Evolutionary conservation across 2,888 invertebrate species (phyloP), one percentile per base, ranked within the genome.

Genomic region (Tridacna gigas): DNA sequence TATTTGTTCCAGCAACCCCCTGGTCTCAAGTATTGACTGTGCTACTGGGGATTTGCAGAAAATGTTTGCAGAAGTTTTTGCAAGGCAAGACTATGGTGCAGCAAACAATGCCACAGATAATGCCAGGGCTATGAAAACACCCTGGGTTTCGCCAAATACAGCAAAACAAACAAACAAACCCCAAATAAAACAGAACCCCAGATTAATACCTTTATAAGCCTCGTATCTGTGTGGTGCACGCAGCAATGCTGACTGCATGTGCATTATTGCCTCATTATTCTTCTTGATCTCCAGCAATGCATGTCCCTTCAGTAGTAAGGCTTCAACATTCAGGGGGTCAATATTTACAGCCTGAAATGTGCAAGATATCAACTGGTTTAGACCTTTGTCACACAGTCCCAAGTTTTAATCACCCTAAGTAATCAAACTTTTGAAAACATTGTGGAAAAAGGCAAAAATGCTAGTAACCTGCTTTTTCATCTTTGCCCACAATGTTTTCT

Each of bases 241-340:
- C 76, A 95, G 94, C 82, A 96, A 95, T 0, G 97, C 97, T 93
- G 97, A 97, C 88, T 96, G 95, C 92, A 96, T 97, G 93, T 96
- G 96, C 75, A 95, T 94, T 2, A 96, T 95, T 0, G 97, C 97
- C 88, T 97, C 97, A 80, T 96, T 96, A 89, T 96, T 96, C 91
- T 96, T 96, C 91, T 96, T 96, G 83, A 97, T 94, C 87, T 97
- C 96, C 79, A 96, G 94, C 20, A 97, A 95, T 80, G 97, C 96
- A 84, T 96, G 95, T n/a, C 97, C 97, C 91, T 97, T 97, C 75
- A 97, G 94, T 65, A 97, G 95, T 56, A 97, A 95, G 0, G 97
- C 97, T 94, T 97, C 97, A 5, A 97, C 95, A 93, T 96, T 97
- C 20, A 96, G 96, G 5, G 96, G 96, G 94, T 96, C 96, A 60